A percentile compares a stretch with the other conserved stretches of the same genome.
Conservation (phyloP, 1,140 invertebrate species). For the Hypsibius dujardini region DNA sequence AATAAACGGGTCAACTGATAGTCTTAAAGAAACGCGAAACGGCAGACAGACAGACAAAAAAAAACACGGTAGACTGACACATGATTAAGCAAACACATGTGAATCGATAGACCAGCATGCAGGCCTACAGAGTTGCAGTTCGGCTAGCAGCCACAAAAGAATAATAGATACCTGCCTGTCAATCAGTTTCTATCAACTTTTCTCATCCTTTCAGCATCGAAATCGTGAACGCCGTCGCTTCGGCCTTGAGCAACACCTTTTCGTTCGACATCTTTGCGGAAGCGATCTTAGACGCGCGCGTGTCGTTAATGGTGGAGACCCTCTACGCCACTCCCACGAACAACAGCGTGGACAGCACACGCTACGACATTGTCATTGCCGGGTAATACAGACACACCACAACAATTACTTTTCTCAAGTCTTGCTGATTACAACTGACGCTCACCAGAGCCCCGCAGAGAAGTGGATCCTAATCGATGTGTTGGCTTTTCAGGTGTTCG, state of each 20-base stretch:
- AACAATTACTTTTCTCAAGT: too few species aligned
- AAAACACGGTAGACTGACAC: too few species aligned
- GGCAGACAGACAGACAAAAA: too few species aligned
- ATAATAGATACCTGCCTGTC: too few species aligned
- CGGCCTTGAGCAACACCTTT: conserved; percentile 12
- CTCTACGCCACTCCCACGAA: conserved; percentile 11
- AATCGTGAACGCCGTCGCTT: conserved; percentile 16
- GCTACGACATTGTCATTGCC: conserved; percentile 8
- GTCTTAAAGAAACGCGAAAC: too few species aligned
- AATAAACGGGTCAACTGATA: too few species aligned
- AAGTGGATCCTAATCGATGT: background rate
- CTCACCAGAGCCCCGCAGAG: background rate
- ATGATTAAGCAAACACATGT: too few species aligned
- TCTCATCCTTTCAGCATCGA: background rate
- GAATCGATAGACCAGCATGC: too few species aligned
- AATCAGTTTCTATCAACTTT: background rate
- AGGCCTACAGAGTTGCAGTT: too few species aligned
- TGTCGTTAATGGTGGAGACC: conserved; percentile 14
- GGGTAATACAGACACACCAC: background rate
- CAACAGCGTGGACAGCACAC: background rate
- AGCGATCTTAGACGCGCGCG: background rate
- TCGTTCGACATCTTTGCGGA: conserved; percentile 14
- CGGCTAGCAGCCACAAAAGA: too few species aligned
- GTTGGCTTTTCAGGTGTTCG: background rate
- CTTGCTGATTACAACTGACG: background rate